Conservation (phyloP, 1,140 invertebrate species). For the Zaprionus lachaisei region DNA sequence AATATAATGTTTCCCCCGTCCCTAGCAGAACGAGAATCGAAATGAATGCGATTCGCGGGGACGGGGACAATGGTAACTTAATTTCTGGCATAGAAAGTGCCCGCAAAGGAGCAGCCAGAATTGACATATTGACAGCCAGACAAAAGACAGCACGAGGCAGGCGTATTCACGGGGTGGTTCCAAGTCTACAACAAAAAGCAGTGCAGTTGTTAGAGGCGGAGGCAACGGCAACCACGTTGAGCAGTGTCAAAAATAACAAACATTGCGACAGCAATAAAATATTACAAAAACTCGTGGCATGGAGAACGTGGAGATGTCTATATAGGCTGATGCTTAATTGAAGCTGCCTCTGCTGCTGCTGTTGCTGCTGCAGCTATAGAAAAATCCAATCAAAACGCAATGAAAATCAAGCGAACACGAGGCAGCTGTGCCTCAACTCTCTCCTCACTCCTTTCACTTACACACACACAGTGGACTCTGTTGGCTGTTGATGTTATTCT, state of each 20-base stretch:
- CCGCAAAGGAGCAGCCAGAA: slow-evolving; percentile 66
- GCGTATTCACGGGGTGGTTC: slow-evolving; percentile 31
- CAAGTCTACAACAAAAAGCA: slow-evolving; percentile 36
- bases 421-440: slow-evolving; percentile 44
- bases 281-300: slow-evolving; percentile 49
- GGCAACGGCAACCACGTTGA: too few relatives aligned
- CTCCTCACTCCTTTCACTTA: slow-evolving; percentile 5
- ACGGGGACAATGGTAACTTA: slow-evolving; percentile 74
- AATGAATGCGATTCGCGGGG: slow-evolving; percentile 58
- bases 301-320: background rate
- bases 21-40: slow-evolving; percentile 29
- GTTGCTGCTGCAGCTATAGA: slow-evolving; percentile 53
- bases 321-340: slow-evolving; percentile 62
- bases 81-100: slow-evolving; percentile 73
- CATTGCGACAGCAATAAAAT: slow-evolving; percentile 81
- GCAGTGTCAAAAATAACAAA: slow-evolving; percentile 75
- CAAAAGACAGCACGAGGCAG: slow-evolving; percentile 53
- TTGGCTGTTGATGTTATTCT: slow-evolving; percentile 74
- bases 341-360: slow-evolving; percentile 39
- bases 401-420: slow-evolving; percentile 59
- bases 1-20: slow-evolving; percentile 52
- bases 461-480: slow-evolving; percentile 18
- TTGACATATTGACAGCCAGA: slow-evolving; percentile 80
- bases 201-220: slow-evolving; percentile 57
- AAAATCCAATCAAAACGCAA: slow-evolving; percentile 82